Evolutionary conservation across 2,888 invertebrate genomes (phyloP).

Genomic region (Glyphotaelius pellucidus): DNA sequence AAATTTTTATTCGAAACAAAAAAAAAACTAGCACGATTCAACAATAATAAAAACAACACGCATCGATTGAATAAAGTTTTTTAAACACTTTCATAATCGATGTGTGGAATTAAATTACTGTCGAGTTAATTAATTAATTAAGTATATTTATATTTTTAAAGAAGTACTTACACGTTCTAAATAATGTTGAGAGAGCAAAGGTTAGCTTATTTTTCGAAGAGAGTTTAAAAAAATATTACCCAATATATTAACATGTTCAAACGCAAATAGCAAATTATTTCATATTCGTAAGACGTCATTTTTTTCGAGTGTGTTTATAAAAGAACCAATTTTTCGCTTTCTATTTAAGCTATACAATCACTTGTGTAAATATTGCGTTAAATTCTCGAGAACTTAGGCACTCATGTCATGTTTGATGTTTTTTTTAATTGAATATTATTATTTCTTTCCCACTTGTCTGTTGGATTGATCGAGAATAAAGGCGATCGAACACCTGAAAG

Average conservation of each 20-base stretch:
- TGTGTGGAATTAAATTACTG: too few relatives aligned
- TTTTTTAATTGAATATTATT: not conserved
- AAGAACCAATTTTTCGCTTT: constrained; percentile 16
- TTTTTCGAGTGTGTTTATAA: constrained; percentile 1
- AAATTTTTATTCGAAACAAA: not conserved
- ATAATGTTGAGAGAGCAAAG: not conserved
- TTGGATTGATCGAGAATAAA: constrained; percentile 7
- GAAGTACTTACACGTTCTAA: not conserved
- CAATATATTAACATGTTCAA: not conserved
- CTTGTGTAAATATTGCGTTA: not conserved
- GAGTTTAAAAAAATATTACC: not conserved
- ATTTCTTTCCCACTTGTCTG: not conserved
- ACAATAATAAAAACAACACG: too few relatives aligned
- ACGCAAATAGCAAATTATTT: constrained; percentile 6
- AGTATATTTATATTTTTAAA: too few relatives aligned
- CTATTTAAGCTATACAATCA: not conserved
- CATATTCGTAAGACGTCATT: not conserved
- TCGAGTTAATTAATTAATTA: too few relatives aligned
- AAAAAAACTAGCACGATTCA: not conserved
- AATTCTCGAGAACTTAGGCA: not conserved
- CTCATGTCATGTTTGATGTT: constrained; percentile 6
- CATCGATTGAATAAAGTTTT: too few relatives aligned
- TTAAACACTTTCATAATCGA: too few relatives aligned
- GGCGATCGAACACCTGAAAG: not conserved
- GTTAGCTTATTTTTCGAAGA: not conserved